Percentiles rank a stretch among this genome's conserved stretches.
Evolutionary conservation across 2,888 invertebrate genomes (phyloP).

Genomic region (Nephrotoma flavescens): DNA sequence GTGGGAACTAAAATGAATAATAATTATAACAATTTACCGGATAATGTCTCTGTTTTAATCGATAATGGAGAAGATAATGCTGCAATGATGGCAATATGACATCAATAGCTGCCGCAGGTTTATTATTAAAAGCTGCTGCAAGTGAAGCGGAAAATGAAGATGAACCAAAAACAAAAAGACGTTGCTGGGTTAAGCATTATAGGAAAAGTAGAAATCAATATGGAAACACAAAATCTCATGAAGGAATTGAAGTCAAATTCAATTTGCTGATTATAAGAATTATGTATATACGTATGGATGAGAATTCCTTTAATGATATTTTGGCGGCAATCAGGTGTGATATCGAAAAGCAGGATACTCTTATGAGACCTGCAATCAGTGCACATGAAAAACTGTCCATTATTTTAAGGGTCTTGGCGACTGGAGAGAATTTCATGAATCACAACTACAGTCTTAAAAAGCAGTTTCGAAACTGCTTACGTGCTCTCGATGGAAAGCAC

Average conservation of each 20-base stretch:
- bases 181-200: neutral
- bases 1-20: no score
- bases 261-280: no score
- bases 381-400: no score
- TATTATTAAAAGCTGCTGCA: neutral
- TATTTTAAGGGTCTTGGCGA: no score
- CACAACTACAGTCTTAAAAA: no score
- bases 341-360: no score
- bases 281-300: no score
- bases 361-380: no score
- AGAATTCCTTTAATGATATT: neutral
- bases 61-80: neutral
- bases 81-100: neutral
- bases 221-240: neutral
- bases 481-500: no score
- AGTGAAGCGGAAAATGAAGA: neutral
- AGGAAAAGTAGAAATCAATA: neutral
- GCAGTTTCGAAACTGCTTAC: no score
- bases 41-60: neutral
- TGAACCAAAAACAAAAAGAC: neutral
- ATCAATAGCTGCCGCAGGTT: neutral
- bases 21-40: neutral
- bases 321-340: no score
- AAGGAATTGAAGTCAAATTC: neutral
- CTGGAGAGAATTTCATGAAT: no score